Percentiles rank a stretch among this genome's conserved stretches.
Conservation (phyloP, 2,113 vertebrate genomes). For the Calidris pygmaea region DNA sequence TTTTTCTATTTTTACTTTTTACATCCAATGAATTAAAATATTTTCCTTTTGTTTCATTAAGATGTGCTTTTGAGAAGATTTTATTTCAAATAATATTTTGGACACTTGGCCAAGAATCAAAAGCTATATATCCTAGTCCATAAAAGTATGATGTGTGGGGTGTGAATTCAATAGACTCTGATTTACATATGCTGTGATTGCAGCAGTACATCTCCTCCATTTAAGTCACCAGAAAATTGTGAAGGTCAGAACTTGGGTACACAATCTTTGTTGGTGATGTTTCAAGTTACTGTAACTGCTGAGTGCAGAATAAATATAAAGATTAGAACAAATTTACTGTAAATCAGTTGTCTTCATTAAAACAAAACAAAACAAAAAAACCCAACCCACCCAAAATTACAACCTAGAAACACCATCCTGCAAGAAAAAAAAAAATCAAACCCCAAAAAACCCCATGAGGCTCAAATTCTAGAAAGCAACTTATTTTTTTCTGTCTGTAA, state of each 20-base stretch:
- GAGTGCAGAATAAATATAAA: background rate
- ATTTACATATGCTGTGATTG: background rate
- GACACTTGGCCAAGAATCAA: background rate
- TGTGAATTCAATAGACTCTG: background rate
- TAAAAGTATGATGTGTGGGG: background rate
- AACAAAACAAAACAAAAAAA: background rate
- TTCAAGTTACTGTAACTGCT: background rate
- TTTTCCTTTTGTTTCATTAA: background rate
- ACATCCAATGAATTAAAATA: background rate
- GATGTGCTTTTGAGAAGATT: background rate
- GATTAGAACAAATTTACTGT: background rate
- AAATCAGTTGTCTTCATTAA: background rate
- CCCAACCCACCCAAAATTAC: background rate
- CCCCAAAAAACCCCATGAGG: rapidly evolving
- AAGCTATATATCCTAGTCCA: background rate
- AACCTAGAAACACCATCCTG: rapidly evolving
- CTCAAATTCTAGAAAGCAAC: background rate
- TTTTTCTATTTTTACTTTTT: background rate
- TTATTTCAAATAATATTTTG: background rate
- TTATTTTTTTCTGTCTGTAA: background rate
- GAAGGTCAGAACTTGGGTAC: background rate
- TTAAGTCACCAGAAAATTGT: background rate
- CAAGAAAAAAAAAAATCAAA: background rate
- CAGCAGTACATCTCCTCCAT: background rate
- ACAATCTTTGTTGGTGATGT: background rate